A percentile compares a stretch with the other conserved stretches of the same genome.
Conservation (phyloP, 35 echinoderm and acorn worm species). For the Ophioderma brevispina region DNA sequence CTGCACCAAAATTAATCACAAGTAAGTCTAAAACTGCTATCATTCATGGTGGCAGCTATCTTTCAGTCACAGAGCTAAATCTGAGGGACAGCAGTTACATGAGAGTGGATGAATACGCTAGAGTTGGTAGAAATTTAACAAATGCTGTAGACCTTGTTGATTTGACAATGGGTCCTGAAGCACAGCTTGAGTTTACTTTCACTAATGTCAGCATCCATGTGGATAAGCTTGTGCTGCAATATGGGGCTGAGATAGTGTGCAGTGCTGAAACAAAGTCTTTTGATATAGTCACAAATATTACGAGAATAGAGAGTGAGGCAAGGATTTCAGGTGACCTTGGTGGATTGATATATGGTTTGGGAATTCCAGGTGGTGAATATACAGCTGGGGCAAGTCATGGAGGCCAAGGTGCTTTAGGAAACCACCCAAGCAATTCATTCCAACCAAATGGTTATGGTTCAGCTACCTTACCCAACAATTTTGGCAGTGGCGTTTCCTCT, state of each 20-base stretch:
- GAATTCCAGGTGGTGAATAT: constrained; percentile 24
- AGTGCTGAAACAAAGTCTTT: constrained; percentile 12
- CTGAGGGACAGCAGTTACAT: neutral
- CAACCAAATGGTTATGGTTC: constrained; percentile 48
- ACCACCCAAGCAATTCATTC: neutral
- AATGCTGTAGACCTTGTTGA: neutral
- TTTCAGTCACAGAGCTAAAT: neutral
- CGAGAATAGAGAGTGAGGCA: constrained; percentile 48
- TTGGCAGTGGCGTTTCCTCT: constrained; percentile 59
- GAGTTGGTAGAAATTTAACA: neutral
- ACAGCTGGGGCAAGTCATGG: constrained; percentile 77
- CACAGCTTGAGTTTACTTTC: neutral
- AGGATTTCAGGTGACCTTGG: constrained; percentile 48
- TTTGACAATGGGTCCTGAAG: neutral
- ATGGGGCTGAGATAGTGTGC: neutral
- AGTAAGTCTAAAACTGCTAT: neutral
- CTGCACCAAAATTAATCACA: constrained; percentile 21
- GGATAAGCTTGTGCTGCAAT: neutral
- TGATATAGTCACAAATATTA: constrained; percentile 12
- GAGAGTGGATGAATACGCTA: neutral
- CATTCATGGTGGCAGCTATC: neutral
- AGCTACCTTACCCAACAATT: constrained; percentile 2
- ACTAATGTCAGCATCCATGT: neutral
- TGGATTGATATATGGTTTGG: constrained; percentile 56
- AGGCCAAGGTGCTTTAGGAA: constrained; percentile 56